Base-by-base conservation (phyloP, 2,113 vertebrate species). In the Drymodes brunneopygia region DNA sequence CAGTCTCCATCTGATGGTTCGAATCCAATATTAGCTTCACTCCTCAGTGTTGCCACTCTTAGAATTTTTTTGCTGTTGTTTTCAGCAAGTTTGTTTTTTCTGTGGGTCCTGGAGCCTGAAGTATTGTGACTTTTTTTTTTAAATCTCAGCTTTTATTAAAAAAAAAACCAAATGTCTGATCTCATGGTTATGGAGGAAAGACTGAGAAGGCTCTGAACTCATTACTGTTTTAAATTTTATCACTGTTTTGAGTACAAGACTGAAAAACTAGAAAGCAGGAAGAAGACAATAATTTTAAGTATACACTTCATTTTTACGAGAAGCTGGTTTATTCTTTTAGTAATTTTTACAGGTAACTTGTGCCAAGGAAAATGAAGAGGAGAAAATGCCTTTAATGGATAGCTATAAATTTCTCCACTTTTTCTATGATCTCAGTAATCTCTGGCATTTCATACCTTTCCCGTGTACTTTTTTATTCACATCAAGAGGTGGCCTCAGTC, bases 371-470 rank as follows among this genome's bases (percentile, higher is more conserved):
- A 94, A 74, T 3, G 23, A 93, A 90, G 67, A 88, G n/a, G 28
- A 66, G 36, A 82, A 97, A 96, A 91, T 60, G 33, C 21, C 36
- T 94, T 92, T 95, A 87, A 93, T 70, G 50, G 80, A 85, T 57
- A 62, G 81, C 94, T 87, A 75, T 87, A 88, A 93, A 88, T 96
- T 95, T 94, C 60, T 81, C 44, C 71, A 73, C 36, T 93, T 95
- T 40, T 96, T 60, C 81, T 92, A 56, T 60, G 73, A 93, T 94
- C 88, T 96, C 90, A 73, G 83, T 92, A 92, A 95, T 97, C 95
- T 92, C 79, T 75, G 81, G 27, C 72, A 95, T 72, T 91, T 78
- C 69, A 21, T 88, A 79, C 57, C 84, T 90, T 97, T 89, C 92
- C 80, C 96, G 81, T 93, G 75, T 80, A 81, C 65, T 91, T 96